Evolutionary conservation across 2,888 invertebrate species (phyloP).

Genomic region (Globia sparganii): DNA sequence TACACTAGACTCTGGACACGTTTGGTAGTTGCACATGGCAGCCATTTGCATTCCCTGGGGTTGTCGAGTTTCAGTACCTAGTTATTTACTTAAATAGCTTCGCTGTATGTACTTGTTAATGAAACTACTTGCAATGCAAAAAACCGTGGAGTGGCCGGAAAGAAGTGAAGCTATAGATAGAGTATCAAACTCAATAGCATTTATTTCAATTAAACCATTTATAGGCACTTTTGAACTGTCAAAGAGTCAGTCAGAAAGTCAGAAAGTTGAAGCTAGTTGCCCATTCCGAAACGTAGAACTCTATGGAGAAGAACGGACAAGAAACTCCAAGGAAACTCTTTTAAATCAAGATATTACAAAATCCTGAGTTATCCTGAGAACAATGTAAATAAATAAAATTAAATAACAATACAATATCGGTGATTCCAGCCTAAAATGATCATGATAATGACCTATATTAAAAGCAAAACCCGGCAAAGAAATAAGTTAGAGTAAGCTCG

Average conservation of each 20-base stretch:
- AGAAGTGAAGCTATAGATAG: not conserved
- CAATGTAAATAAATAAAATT: too few relatives aligned
- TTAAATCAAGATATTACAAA: too few relatives aligned
- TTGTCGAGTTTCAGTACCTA: not conserved
- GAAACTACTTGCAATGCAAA: not conserved
- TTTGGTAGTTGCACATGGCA: constrained; percentile 2
- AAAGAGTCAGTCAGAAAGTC: too few relatives aligned
- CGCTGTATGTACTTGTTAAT: not conserved
- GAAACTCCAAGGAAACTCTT: too few relatives aligned
- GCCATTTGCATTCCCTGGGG: constrained; percentile 20
- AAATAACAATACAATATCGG: too few relatives aligned
- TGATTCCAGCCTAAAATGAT: not conserved
- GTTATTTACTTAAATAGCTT: constrained; percentile 4
- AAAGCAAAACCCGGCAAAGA: not conserved
- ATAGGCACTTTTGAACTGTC: too few relatives aligned
- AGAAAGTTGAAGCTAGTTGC: too few relatives aligned
- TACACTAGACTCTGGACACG: constrained; percentile 12
- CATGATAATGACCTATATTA: not conserved
- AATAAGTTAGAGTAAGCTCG: not conserved
- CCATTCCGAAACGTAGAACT: too few relatives aligned
- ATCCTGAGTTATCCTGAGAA: too few relatives aligned
- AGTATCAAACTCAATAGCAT: not conserved
- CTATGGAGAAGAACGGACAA: too few relatives aligned
- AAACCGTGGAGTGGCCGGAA: too few relatives aligned
- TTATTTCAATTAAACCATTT: too few relatives aligned